A percentile compares a stretch with the other conserved stretches of the same genome.
These are phyloP conservation scores for Cordilura impudica DNA, from an alignment of 2,888 invertebrate genomes.

Conservation along the genomic window DNA sequence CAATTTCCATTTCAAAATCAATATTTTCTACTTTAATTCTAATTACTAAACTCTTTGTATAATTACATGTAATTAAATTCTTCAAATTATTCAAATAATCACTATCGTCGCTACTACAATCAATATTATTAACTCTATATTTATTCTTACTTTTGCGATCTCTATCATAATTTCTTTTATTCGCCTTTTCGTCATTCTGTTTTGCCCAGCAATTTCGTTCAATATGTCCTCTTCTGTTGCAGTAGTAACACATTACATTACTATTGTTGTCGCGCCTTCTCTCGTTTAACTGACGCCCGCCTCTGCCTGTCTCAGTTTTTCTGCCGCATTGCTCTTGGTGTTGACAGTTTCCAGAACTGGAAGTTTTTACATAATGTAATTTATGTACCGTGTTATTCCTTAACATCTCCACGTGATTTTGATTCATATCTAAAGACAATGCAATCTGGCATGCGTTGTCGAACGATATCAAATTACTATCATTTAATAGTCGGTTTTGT, in stretches of 20 bases:
- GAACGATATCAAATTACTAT: not conserved
- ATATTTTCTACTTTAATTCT: conserved; percentile 17
- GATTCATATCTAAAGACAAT: not conserved
- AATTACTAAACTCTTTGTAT: not conserved
- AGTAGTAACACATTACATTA: conserved; percentile 6
- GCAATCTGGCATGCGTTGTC: conserved; percentile 22
- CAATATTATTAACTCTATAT: too few relatives aligned
- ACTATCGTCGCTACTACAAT: not conserved
- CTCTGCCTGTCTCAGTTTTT: not conserved
- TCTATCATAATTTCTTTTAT: not conserved
- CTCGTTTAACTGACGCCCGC: not conserved
- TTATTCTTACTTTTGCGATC: conserved; percentile 5
- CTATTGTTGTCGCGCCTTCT: not conserved
- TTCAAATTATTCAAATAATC: conserved; percentile 15
- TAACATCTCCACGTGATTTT: not conserved
- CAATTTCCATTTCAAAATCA: conserved; percentile 16
- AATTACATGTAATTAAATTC: conserved; percentile 8
- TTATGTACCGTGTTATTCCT: not conserved
- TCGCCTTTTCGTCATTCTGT: not conserved
- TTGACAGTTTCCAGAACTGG: not conserved
- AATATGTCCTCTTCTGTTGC: not conserved
- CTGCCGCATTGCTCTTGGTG: not conserved
- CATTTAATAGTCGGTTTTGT: conserved; percentile 3
- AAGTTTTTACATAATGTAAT: not conserved
- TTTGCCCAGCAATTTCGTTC: conserved; percentile 18